phyloP scores from a whole-genome alignment of 2,797 vertebrate species.

The Luscinia megarhynchos region DNA sequence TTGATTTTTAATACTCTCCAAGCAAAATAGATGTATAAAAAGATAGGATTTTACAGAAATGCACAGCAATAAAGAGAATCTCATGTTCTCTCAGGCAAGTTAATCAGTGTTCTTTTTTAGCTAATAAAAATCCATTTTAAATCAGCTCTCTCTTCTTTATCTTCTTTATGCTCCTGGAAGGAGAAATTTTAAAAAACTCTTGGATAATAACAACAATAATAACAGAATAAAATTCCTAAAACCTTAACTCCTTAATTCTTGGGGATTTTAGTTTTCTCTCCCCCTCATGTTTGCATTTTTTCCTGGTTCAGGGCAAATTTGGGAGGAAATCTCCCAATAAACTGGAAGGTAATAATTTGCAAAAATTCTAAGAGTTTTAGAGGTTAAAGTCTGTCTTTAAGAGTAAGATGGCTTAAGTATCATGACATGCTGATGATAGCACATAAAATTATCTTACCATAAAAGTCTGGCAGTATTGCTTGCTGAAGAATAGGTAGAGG shows the following conservation, averaged over 20 bases:
- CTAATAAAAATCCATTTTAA: neutral
- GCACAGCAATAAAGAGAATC: neutral
- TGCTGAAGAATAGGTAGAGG: neutral
- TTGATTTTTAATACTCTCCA: neutral
- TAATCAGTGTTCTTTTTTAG: neutral
- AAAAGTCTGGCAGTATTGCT: neutral
- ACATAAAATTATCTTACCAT: neutral
- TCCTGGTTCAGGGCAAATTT: too few relatives aligned
- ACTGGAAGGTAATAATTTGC: neutral
- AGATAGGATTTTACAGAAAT: neutral
- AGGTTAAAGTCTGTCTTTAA: neutral
- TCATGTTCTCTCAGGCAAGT: neutral
- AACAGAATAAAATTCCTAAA: neutral
- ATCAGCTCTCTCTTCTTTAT: neutral
- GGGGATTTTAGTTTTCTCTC: neutral
- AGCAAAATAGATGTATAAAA: neutral
- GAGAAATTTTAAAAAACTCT: neutral
- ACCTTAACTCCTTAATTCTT: neutral
- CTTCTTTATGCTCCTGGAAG: neutral
- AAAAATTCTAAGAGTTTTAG: neutral
- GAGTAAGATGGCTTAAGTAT: neutral
- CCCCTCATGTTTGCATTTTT: neutral
- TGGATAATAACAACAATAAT: neutral
- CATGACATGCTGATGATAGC: neutral
- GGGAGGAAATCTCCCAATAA: neutral